phyloP scores from a whole-genome alignment of 2,113 vertebrate species.

The Scalopus aquaticus region DNA sequence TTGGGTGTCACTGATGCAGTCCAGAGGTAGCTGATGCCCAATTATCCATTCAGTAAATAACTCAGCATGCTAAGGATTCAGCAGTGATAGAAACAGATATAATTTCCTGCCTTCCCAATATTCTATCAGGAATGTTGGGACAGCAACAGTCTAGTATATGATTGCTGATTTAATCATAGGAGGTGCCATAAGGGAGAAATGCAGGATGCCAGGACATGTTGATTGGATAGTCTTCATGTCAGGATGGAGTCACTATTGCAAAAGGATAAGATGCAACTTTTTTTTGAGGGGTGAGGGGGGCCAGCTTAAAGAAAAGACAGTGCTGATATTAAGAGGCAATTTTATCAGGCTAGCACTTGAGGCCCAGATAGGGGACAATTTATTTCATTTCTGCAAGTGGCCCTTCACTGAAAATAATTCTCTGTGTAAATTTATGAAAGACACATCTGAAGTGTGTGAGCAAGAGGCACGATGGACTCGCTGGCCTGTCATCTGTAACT shows the following conservation, averaged over 20 bases:
- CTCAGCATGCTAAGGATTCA: background rate
- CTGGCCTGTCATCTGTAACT: background rate
- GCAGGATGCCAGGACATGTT: accelerated
- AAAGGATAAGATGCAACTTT: background rate
- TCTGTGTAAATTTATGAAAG: background rate
- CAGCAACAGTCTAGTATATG: background rate
- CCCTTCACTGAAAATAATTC: background rate
- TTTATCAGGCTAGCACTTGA: background rate
- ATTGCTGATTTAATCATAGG: background rate
- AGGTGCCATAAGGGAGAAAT: background rate
- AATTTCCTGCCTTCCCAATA: no score
- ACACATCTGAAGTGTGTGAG: background rate
- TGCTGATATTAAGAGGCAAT: background rate
- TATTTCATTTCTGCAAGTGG: background rate
- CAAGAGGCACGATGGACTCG: background rate
- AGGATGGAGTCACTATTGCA: background rate
- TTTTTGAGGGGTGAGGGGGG: background rate
- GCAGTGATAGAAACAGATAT: background rate
- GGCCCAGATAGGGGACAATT: background rate
- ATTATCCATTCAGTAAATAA: background rate
- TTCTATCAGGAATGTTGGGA: background rate
- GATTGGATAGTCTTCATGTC: background rate
- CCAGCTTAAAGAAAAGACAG: background rate
- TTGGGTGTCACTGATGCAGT: accelerated
- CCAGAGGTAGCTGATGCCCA: background rate